Evolutionary conservation across 2,888 invertebrate species (phyloP), one percentile per base, ranked within the genome.

Genomic region (Drosophila tripunctata): DNA sequence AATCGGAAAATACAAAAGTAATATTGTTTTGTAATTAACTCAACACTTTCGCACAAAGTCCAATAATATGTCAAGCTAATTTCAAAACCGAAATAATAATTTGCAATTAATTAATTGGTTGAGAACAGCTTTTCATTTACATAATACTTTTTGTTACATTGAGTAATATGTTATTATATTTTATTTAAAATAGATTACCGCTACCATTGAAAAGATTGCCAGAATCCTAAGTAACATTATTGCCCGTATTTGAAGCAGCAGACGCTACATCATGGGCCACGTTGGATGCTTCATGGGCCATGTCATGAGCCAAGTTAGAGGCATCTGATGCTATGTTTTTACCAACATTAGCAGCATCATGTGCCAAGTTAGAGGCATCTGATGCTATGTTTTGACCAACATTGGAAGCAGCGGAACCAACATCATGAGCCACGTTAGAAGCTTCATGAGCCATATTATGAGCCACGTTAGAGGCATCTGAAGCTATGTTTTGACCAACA

Each of bases 181-280:
- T 8, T 12, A 7, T 14, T 38, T 54, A 67, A 10, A 60, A 10
- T 7, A 73, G 10, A 19, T 54, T 33, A 8, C 35, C 64, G 40
- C 69, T 10, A 7, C 33, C 54, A 5, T 45, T 31, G 24, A 48
- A 52, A 4, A 54, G 19, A 31, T 30, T 31, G 4, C 22, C n/a
- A 30, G 54, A 17, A 12, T 17, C 22, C 8, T 8, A n/a, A 4
- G 36, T 61, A 12, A 52, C 44, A 12, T 60, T 45, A 12, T 27
- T 17, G 0, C 69, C 65, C 2, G 38, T 35, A 4, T 48, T 57
- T 1, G 35, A 48, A 10, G 56, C 30, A 15, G 36, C 36, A 1
- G 17, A 43, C 0, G 21, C 45, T 7, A 43, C 6, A 7, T 27
- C 17, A 2, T 12, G 8, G 0, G 31, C 51, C 0, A 33, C 21